Base-by-base conservation (phyloP, 2,113 vertebrate species). In the Corydoras sp. region DNA sequence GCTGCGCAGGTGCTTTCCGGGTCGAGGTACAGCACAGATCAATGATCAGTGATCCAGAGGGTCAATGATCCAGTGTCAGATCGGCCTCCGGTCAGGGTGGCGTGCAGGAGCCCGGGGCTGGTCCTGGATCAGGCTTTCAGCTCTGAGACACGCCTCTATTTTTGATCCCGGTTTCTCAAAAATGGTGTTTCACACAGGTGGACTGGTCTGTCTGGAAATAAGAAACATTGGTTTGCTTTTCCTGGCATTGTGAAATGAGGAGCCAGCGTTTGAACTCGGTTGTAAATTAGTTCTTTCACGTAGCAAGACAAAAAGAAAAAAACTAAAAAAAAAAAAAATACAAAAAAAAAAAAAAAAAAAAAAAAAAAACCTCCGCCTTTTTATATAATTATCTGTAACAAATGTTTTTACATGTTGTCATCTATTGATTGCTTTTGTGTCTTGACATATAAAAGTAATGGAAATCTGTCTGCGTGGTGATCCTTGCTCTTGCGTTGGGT, bases 211-310 rank as follows among this genome's bases (percentile, higher is more conserved):
- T 79, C 29, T 72, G 63, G 68, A 73, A 70, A 60, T 15, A 50
- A 31, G 64, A 61, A 80, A 74, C 56, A 9, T 73, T 70, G 68
- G 69, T 72, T 62, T 72, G 71, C 60, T 51, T 74, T 77, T 80
- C 2, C 68, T 75, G 18, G 69, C 54, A 72, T 69, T 49, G 76
- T 63, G 67, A 74, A 58, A 56, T 10, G 68, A 67, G 60, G 61
- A 77, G 78, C 80, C 79, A 77, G 78, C 75, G 59, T 79, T 72
- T 71, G 72, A 73, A 77, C 78, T 81, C 78, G 65, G 65, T 77
- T 87, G 83, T 88, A 86, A 85, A 87, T 86, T 80, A 83, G 81
- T 84, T 85, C 74, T 72, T 86, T 83, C 79, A 79, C 65, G 76
- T 86, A 85, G 83, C 82, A 79, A 81, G 72, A 77, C 63, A 67